phyloP scores from a whole-genome alignment of 2,888 invertebrate genomes.

The Macropis europaea region DNA sequence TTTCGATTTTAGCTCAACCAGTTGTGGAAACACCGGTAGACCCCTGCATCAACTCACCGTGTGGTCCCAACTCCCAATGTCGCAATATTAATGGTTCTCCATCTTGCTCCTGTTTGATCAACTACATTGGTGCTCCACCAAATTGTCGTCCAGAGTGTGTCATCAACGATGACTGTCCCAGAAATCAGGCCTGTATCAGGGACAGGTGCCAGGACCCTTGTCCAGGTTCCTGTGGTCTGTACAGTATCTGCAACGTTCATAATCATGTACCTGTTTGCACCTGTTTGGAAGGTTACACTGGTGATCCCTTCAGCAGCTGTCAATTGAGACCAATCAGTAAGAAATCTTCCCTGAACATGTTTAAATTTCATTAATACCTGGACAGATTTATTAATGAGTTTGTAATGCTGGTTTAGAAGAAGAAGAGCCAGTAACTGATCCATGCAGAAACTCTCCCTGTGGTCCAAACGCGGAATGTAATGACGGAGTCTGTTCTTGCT shows the following conservation, averaged over 20 bases:
- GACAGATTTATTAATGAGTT: background rate
- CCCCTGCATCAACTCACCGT: slow-evolving; percentile 81
- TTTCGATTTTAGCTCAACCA: slow-evolving; percentile 10
- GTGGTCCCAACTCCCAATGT: slow-evolving; percentile 86
- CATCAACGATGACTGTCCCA: slow-evolving; percentile 88
- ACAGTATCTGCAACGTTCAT: slow-evolving; percentile 84
- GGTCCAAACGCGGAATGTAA: slow-evolving; percentile 85
- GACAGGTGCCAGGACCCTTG: slow-evolving; percentile 91
- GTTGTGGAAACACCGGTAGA: slow-evolving; percentile 54
- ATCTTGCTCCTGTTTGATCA: slow-evolving; percentile 86
- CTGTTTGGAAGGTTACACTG: slow-evolving; percentile 84
- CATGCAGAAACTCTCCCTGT: slow-evolving; percentile 87
- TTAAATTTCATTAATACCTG: background rate
- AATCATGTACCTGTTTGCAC: slow-evolving; percentile 86
- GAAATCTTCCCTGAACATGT: background rate
- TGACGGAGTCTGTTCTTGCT: slow-evolving; percentile 84
- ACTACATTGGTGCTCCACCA: slow-evolving; percentile 84
- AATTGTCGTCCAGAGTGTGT: slow-evolving; percentile 90
- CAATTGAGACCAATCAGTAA: slow-evolving; percentile 64
- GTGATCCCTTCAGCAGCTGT: slow-evolving; percentile 83
- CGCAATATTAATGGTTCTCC: slow-evolving; percentile 82
- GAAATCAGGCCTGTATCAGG: slow-evolving; percentile 87
- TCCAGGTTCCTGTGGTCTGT: slow-evolving; percentile 84
- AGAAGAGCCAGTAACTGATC: slow-evolving; percentile 74
- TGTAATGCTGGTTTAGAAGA: background rate